Evolutionary conservation across 2,113 vertebrate species (phyloP), one percentile per base, ranked within the genome.

Genomic region (Aspiorhynchus laticeps): DNA sequence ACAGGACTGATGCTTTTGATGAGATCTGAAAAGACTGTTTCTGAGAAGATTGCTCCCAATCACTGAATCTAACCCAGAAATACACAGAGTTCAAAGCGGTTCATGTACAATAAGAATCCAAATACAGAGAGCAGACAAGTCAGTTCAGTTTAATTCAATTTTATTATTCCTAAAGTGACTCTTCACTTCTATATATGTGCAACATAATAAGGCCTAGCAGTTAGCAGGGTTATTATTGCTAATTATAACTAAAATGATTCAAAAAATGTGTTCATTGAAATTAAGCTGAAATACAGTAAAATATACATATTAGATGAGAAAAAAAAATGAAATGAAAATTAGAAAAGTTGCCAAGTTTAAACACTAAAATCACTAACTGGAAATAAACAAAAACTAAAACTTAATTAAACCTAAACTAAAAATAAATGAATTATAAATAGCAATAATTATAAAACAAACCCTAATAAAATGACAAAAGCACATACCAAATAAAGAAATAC

Each of bases 1-100:
- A 80, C 78, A 61, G 53, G 14, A 26, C 8, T 67, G 80, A 43
- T 28, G 38, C 80, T 63, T 82, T 65, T 82, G 80, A 82, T 65
- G 61, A 26, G 80, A 75, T 78, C 26, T 53, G 46, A 53, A 78
- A 53, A 48, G 46, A 51, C 2, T 2, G 8, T 48, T 46, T 17
- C 46, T 26, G 75, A 77, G 26, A 77, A 77, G 75, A 78, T 2
- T 53, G 26, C 48, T 14, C 43, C 26, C 17, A n/a, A 48, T 74
- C 73, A 75, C 38, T 75, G 11, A 75, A 75, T 43, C 36, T 43
- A 81, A 19, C 14, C 15, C n/a, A 63, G 59, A 81, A 28, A 41
- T 43, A 6, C 11, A 65, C 56, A 43, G 15, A 2, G 36, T 43
- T 26, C 31, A 26, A 61, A 59, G 56, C 10, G 56, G 56, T 61